A percentile compares a stretch with the other conserved stretches of the same genome.
Conservation (phyloP, 2,888 invertebrate genomes). For the Eristalis arbustorum region DNA sequence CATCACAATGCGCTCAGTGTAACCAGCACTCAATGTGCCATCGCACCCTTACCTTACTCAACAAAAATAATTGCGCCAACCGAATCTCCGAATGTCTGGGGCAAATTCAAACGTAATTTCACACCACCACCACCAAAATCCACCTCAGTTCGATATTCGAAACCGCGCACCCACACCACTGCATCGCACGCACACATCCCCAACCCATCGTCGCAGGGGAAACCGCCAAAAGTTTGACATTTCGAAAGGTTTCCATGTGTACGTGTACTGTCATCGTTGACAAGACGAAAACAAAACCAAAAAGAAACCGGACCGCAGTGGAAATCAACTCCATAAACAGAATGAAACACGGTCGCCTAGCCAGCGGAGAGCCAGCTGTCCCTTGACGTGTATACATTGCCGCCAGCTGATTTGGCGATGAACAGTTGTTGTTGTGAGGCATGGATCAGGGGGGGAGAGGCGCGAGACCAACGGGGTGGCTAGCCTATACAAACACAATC, state of each 20-base stretch:
- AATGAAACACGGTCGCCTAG: conserved; percentile 7
- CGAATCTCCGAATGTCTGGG: conserved; percentile 18
- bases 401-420: conserved; percentile 41
- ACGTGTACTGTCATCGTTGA: conserved; percentile 41
- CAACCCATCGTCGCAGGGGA: background rate
- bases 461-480: background rate
- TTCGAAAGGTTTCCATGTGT: conserved; percentile 44
- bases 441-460: background rate
- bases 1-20: conserved; percentile 7
- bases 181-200: background rate
- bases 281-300: conserved; percentile 46
- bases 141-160: conserved; percentile 28
- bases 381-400: background rate
- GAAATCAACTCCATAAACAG: conserved; percentile 43
- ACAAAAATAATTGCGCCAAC: conserved; percentile 53
- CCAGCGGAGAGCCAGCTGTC: conserved; percentile 39
- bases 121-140: conserved; percentile 16
- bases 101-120: conserved; percentile 33
- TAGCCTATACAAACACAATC: conserved; percentile 8
- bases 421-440: conserved; percentile 44
- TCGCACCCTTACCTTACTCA: conserved; percentile 65
- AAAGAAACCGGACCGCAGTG: conserved; percentile 49
- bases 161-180: background rate
- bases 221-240: conserved; percentile 59
- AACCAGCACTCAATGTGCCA: conserved; percentile 41